Base-by-base conservation (phyloP, 2,888 invertebrate species). In the Hoplodrina blanda region DNA sequence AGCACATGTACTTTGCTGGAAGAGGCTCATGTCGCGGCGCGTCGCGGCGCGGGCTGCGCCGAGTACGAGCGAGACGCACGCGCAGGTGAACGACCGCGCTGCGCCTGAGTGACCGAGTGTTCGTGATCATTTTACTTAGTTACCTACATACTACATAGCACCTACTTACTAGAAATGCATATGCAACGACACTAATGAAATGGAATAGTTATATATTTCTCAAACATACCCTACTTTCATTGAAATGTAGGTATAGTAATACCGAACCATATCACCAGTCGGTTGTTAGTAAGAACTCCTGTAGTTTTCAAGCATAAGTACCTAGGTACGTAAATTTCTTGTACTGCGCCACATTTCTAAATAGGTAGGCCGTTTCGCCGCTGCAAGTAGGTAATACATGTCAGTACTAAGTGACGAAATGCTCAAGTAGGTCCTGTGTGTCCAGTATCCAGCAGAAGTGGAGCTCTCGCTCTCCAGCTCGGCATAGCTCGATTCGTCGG, bases 11-110 rank as follows among this genome's bases (percentile, higher is more conserved):
- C 17, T 41, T 53, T 11, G 30, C 25, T 37, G 8, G n/a, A 8
- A 44, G 25, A 19, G 33, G 54, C 57, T 10, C 46, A 30, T 55
- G 46, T 49, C 44, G 37, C 37, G 8, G 37, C 37, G 8, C 7
- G 8, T 0, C 7, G 37, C 8, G 0, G 37, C 8, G 37, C 37
- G 37, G 15, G 25, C n/a, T 25, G 25, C 17, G 13, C 7, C n/a
- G 50, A 41, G 81, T 52, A 62, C 17, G 67, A 81, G 73, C 54
- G 64, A 65, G 79, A 68, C 55, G 62, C 54, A 46, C 25, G 50
- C 56, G 33, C 67, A 59, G 79, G 74, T 78, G 59, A 79, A 73
- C 59, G 74, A 78, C 69, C 81, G 62, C 57, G 19, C 41, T 68
- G 73, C 68, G 82, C 64, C 33, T 69, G 73, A 79, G 55, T 78